These are phyloP conservation scores for Abscondita cerata DNA, from an alignment of 2,888 invertebrate genomes.

Conservation along the genomic window DNA sequence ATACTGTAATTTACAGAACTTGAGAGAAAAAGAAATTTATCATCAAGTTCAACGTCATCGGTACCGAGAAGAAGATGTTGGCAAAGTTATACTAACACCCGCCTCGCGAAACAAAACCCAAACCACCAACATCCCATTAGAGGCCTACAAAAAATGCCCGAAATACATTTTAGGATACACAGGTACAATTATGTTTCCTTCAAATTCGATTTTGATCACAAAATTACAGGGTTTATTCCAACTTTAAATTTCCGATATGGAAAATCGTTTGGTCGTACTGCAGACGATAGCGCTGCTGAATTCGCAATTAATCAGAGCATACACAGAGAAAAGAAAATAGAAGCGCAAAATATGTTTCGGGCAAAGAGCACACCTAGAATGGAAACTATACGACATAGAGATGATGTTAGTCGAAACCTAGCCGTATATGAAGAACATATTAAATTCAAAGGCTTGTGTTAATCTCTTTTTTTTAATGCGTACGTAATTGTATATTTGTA, in stretches of 20 bases:
- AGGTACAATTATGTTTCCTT: slow-evolving; percentile 54
- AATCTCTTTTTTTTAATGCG: no score
- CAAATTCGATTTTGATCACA: background rate
- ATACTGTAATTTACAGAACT: slow-evolving; percentile 50
- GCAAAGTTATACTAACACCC: slow-evolving; percentile 50
- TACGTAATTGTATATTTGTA: slow-evolving; percentile 53
- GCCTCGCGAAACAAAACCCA: slow-evolving; percentile 51
- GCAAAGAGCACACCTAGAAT: slow-evolving; percentile 66
- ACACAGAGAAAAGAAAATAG: slow-evolving; percentile 42
- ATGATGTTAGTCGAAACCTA: slow-evolving; percentile 63
- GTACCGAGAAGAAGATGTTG: slow-evolving; percentile 64
- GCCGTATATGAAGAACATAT: slow-evolving; percentile 63
- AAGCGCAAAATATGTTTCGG: slow-evolving; percentile 60
- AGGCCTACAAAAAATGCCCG: slow-evolving; percentile 58
- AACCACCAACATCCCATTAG: slow-evolving; percentile 60
- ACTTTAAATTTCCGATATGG: slow-evolving; percentile 72
- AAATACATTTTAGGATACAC: slow-evolving; percentile 74
- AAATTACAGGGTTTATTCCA: slow-evolving; percentile 66
- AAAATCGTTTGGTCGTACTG: slow-evolving; percentile 65
- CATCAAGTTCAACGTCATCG: slow-evolving; percentile 63
- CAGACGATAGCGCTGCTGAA: slow-evolving; percentile 67
- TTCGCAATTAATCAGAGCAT: slow-evolving; percentile 50
- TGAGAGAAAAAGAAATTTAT: slow-evolving; percentile 57
- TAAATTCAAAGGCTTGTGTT: slow-evolving; percentile 65
- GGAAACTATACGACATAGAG: slow-evolving; percentile 64